Conservation (phyloP, 2,797 vertebrate genomes). For the Sylvia borin region DNA sequence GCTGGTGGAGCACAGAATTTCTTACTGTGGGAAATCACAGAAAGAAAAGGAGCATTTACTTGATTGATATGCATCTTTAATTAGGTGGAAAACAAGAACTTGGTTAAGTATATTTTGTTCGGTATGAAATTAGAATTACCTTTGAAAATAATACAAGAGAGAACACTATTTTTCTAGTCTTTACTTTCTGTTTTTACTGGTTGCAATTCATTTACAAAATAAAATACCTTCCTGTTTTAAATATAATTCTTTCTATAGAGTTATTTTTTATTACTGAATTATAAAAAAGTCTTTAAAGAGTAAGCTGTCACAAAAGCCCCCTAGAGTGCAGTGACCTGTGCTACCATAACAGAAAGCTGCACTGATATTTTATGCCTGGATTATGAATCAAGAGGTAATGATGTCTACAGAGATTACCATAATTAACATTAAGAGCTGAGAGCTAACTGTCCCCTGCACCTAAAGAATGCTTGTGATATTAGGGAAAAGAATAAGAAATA, state of each 20-base stretch:
- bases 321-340: not conserved
- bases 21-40: not conserved
- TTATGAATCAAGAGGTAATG: slow-evolving; percentile 51
- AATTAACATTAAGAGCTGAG: slow-evolving; percentile 54
- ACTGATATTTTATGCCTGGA: slow-evolving; percentile 6
- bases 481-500: slow-evolving; percentile 46
- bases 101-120: not conserved
- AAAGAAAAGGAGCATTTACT: not conserved
- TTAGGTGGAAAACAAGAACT: not conserved
- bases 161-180: not conserved
- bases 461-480: not conserved
- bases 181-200: not conserved
- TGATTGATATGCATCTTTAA: not conserved
- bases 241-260: not conserved
- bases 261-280: slow-evolving; percentile 53
- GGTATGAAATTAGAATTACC: slow-evolving; percentile 4
- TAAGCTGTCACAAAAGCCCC: not conserved
- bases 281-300: slow-evolving; percentile 37
- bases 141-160: not conserved
- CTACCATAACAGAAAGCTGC: not conserved
- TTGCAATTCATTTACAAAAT: slow-evolving; percentile 4
- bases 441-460: not conserved
- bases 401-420: slow-evolving; percentile 4
- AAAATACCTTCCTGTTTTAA: not conserved
- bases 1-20: not conserved